Evolutionary conservation across 2,113 vertebrate genomes (phyloP).

Genomic region (Spermophilus dauricus): DNA sequence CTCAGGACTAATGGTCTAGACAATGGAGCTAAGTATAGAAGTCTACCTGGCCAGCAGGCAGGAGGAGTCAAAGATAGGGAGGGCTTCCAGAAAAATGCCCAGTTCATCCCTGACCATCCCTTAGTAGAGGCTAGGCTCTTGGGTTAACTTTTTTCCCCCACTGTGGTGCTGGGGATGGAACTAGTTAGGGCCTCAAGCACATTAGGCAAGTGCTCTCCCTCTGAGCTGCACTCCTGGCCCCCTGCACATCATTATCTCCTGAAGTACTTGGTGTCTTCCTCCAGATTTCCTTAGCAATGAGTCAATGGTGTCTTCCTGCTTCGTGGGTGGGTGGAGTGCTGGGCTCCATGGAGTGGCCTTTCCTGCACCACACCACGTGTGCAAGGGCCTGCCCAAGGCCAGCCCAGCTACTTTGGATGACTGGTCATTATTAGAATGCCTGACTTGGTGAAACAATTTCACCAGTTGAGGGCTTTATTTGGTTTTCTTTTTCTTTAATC

Average conservation of each 20-base stretch:
- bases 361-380: no score
- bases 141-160: neutral
- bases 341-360: neutral
- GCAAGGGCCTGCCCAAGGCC: neutral
- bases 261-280: neutral
- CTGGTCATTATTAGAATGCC: neutral
- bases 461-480: neutral
- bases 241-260: neutral
- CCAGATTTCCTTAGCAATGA: neutral
- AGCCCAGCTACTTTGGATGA: neutral
- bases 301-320: neutral
- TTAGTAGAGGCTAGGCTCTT: neutral
- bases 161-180: neutral
- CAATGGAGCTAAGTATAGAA: neutral
- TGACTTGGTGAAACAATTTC: conserved; percentile 27
- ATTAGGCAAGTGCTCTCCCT: neutral
- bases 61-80: neutral
- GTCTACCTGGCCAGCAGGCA: neutral
- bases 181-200: neutral
- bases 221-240: neutral
- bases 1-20: neutral
- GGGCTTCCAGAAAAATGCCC: neutral
- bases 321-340: neutral
- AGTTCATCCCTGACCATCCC: neutral
- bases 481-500: neutral